These are phyloP conservation scores for Orestias chungarensis DNA, from an alignment of 2,797 vertebrate genomes.

Conservation along the genomic window DNA sequence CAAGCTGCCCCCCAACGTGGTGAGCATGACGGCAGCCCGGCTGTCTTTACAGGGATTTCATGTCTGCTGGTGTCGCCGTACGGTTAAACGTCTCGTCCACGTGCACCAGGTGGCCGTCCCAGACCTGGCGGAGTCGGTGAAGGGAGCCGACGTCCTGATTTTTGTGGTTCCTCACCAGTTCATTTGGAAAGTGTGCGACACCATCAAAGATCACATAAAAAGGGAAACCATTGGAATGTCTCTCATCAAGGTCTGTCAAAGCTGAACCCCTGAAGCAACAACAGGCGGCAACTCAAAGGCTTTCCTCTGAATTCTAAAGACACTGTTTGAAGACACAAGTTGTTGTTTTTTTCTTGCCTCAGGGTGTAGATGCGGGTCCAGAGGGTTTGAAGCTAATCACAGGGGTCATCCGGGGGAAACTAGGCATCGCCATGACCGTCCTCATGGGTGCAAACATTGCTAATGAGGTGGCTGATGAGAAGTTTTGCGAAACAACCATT, in stretches of 20 bases:
- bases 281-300: background rate
- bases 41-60: background rate
- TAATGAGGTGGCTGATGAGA: conserved; percentile 93
- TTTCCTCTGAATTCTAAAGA: background rate
- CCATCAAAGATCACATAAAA: conserved; percentile 92
- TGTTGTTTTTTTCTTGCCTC: conserved; percentile 16
- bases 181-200: conserved; percentile 87
- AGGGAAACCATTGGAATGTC: conserved; percentile 88
- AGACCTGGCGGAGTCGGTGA: conserved; percentile 87
- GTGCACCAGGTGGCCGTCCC: conserved; percentile 87
- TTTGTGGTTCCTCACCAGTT: conserved; percentile 99
- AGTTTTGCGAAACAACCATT: conserved; percentile 98
- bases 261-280: background rate
- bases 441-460: conserved; percentile 98
- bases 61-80: background rate
- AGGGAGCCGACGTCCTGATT: conserved; percentile 88
- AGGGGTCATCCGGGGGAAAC: conserved; percentile 86
- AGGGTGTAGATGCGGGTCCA: conserved; percentile 94
- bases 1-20: conserved; percentile 95
- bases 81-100: background rate
- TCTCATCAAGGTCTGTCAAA: conserved; percentile 89
- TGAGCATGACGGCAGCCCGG: conserved; percentile 51
- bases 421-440: conserved; percentile 90
- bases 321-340: too few relatives aligned
- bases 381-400: conserved; percentile 95